Conservation (phyloP, 2,888 invertebrate species). For the Tachina fera region DNA sequence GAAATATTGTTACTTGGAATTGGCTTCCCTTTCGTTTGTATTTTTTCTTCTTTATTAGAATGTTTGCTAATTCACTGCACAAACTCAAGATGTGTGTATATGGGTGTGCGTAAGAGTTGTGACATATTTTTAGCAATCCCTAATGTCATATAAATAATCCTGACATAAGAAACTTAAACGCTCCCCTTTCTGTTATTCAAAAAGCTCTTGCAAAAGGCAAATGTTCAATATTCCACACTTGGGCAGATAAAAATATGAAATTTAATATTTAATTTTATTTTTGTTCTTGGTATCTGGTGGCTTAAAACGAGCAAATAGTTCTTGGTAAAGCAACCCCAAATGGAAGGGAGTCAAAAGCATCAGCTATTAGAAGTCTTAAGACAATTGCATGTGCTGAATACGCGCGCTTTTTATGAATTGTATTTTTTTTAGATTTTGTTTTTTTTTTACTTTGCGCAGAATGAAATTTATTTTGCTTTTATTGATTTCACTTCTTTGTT, state of each 20-base stretch:
- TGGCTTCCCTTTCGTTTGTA: conserved; percentile 17
- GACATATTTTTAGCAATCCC: conserved; percentile 80
- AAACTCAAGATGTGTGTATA: conserved; percentile 40
- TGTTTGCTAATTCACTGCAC: conserved; percentile 63
- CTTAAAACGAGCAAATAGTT: conserved; percentile 18
- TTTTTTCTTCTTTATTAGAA: conserved; percentile 14
- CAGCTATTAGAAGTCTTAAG: conserved; percentile 28
- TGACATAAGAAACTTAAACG: conserved; percentile 29
- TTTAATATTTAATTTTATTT: conserved; percentile 64
- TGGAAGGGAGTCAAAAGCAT: conserved; percentile 21
- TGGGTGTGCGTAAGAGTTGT: conserved; percentile 73
- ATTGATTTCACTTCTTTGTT: conserved; percentile 10
- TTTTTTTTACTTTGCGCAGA: background rate
- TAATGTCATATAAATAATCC: conserved; percentile 80
- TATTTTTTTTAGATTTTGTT: conserved; percentile 19
- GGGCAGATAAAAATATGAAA: conserved; percentile 58
- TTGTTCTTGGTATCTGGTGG: conserved; percentile 26
- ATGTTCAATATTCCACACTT: conserved; percentile 5
- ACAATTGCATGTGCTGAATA: background rate
- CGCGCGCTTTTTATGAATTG: conserved; percentile 8
- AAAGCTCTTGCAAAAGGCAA: background rate
- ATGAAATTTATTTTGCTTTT: conserved; percentile 14
- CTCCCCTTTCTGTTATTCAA: conserved; percentile 42
- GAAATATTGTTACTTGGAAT: conserved; percentile 67
- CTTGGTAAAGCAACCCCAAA: conserved; percentile 29